These are phyloP conservation scores for Tinamus major DNA, from an alignment of 2,797 vertebrate genomes.

Conservation along the genomic window DNA sequence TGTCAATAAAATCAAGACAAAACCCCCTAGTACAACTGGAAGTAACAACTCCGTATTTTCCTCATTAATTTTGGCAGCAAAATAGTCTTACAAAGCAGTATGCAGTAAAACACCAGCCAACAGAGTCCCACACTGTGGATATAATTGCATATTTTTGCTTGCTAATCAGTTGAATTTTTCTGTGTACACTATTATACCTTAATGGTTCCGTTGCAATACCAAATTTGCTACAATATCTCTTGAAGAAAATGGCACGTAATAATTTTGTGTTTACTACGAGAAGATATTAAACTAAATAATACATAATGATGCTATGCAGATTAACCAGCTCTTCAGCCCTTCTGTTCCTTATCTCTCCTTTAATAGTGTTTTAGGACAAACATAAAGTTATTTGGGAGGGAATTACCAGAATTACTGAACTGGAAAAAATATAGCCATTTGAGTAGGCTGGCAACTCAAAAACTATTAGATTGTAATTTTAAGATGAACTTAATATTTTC, in stretches of 20 bases:
- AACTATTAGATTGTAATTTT: slow-evolving; percentile 56
- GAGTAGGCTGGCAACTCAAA: slow-evolving; percentile 19
- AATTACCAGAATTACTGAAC: slow-evolving; percentile 68
- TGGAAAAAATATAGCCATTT: slow-evolving; percentile 57
- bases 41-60: slow-evolving; percentile 69
- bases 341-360: slow-evolving; percentile 55
- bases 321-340: slow-evolving; percentile 64
- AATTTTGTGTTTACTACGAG: slow-evolving; percentile 73
- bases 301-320: slow-evolving; percentile 44
- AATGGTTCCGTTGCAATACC: slow-evolving; percentile 60
- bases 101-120: slow-evolving; percentile 61
- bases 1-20: slow-evolving; percentile 78
- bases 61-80: slow-evolving; percentile 72
- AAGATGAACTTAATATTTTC: slow-evolving; percentile 17
- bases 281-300: slow-evolving; percentile 73
- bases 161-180: slow-evolving; percentile 71
- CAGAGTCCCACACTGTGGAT: slow-evolving; percentile 64
- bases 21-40: slow-evolving; percentile 67
- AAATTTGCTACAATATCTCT: slow-evolving; percentile 76
- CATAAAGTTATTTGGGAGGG: slow-evolving; percentile 63
- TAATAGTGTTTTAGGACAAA: slow-evolving; percentile 67
- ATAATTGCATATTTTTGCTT: slow-evolving; percentile 73
- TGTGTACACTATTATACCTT: slow-evolving; percentile 72
- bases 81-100: slow-evolving; percentile 42
- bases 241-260: slow-evolving; percentile 64